A percentile compares a stretch with the other conserved stretches of the same genome.
Conservation (phyloP, 2,888 invertebrate species). For the Lithophane ornitopus region DNA sequence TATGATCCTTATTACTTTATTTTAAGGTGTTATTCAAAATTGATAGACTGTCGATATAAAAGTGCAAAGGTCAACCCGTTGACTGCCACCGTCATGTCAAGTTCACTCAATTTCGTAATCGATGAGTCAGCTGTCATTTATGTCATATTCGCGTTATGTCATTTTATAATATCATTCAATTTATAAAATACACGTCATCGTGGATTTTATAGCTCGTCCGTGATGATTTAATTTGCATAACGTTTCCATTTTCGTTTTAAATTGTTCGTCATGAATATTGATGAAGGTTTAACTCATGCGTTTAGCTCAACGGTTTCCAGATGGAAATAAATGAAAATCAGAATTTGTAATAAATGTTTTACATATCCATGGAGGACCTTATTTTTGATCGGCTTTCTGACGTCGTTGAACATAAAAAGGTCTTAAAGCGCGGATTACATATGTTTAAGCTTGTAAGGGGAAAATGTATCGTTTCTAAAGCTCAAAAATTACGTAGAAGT, state of each 20-base stretch:
- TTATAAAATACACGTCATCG: slow-evolving; percentile 55
- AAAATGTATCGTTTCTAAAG: background rate
- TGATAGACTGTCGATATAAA: slow-evolving; percentile 14
- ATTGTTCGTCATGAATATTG: slow-evolving; percentile 62
- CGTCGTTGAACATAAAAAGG: background rate
- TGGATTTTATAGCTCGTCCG: slow-evolving; percentile 45
- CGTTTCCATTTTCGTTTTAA: slow-evolving; percentile 55
- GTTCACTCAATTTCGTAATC: slow-evolving; percentile 58
- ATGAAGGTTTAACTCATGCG: slow-evolving; percentile 47
- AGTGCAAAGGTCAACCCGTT: slow-evolving; percentile 53
- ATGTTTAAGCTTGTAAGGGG: background rate
- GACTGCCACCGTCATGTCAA: slow-evolving; percentile 60
- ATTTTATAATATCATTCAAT: slow-evolving; percentile 50
- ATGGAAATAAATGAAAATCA: slow-evolving; percentile 36
- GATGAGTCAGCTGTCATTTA: slow-evolving; percentile 60
- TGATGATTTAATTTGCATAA: slow-evolving; percentile 66
- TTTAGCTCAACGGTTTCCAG: slow-evolving; percentile 36
- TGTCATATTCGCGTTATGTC: slow-evolving; percentile 61
- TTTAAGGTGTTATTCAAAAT: background rate
- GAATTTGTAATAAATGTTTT: slow-evolving; percentile 30
- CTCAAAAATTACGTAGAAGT: background rate
- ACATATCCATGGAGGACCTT: background rate
- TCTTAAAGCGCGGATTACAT: background rate
- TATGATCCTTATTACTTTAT: slow-evolving; percentile 1
- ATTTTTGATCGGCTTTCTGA: slow-evolving; percentile 7